These are phyloP conservation scores for Ichneumoninae sp. DNA, from an alignment of 2,888 invertebrate species.

Conservation along the genomic window DNA sequence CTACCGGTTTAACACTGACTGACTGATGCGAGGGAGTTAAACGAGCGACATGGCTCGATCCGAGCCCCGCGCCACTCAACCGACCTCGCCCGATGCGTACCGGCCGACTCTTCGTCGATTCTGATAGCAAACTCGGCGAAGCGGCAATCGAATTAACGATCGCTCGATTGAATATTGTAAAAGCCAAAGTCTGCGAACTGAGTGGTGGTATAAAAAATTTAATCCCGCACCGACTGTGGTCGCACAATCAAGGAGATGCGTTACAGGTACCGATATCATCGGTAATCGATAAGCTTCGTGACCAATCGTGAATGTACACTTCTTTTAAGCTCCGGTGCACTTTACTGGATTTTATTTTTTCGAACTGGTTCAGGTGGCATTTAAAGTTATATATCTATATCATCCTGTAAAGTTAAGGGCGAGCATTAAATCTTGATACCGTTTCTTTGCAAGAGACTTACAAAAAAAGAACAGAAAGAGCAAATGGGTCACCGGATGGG, in stretches of 20 bases:
- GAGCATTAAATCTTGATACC: background rate
- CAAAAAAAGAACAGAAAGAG: background rate
- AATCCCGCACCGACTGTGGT: background rate
- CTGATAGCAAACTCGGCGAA: conserved; percentile 38
- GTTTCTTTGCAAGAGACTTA: background rate
- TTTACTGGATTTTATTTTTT: background rate
- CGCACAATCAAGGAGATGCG: background rate
- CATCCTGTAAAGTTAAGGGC: background rate
- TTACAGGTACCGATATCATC: background rate
- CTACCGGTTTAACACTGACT: conserved; percentile 63
- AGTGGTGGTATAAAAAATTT: conserved; percentile 13
- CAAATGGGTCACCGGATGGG: background rate
- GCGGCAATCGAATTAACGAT: conserved; percentile 44
- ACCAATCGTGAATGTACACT: background rate
- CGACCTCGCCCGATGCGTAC: conserved; percentile 35
- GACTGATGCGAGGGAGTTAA: conserved; percentile 59
- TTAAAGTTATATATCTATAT: background rate
- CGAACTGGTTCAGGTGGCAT: background rate
- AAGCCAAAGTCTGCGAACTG: conserved; percentile 24
- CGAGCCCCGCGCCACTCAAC: conserved; percentile 40
- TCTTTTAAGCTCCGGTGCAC: background rate
- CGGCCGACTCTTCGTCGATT: conserved; percentile 21
- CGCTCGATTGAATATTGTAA: conserved; percentile 43
- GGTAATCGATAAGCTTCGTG: background rate
- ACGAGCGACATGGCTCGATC: conserved; percentile 40